Evolutionary conservation across 2,888 invertebrate species (phyloP).

Genomic region (Yponomeuta cagnagella): DNA sequence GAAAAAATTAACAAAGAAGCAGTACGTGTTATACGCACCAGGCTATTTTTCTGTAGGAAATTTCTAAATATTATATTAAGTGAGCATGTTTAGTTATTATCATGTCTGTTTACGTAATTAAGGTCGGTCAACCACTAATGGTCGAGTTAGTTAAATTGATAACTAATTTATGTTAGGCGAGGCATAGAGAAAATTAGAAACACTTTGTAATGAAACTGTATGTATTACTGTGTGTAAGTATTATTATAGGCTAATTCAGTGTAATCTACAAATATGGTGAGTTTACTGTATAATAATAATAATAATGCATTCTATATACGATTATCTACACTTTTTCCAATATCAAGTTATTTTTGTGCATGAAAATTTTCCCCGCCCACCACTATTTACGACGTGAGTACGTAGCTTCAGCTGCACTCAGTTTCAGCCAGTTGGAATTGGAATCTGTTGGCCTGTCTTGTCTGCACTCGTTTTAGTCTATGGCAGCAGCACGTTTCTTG

Average conservation of each 20-base stretch:
- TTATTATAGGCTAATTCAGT: too few species aligned
- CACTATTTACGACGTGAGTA: too few species aligned
- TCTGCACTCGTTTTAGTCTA: slow-evolving; percentile 24
- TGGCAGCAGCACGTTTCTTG: slow-evolving; percentile 30
- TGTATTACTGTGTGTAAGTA: not conserved
- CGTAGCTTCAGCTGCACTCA: not conserved
- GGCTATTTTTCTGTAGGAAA: not conserved
- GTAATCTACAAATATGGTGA: too few species aligned
- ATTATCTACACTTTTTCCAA: too few species aligned
- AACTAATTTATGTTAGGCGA: not conserved
- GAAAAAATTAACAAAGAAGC: too few species aligned
- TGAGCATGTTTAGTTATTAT: not conserved
- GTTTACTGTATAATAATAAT: too few species aligned
- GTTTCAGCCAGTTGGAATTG: not conserved
- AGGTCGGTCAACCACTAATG: not conserved
- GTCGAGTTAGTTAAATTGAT: not conserved
- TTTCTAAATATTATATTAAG: not conserved
- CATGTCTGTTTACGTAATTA: not conserved
- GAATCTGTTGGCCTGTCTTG: slow-evolving; percentile 10
- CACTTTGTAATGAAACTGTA: not conserved
- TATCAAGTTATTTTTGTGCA: too few species aligned
- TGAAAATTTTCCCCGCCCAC: too few species aligned
- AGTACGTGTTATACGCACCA: not conserved
- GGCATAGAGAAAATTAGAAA: not conserved
- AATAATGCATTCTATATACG: too few species aligned